Percentiles rank a stretch among this genome's conserved stretches.
Evolutionary conservation across 2,888 invertebrate species (phyloP).

Genomic region (Euproctis similis): DNA sequence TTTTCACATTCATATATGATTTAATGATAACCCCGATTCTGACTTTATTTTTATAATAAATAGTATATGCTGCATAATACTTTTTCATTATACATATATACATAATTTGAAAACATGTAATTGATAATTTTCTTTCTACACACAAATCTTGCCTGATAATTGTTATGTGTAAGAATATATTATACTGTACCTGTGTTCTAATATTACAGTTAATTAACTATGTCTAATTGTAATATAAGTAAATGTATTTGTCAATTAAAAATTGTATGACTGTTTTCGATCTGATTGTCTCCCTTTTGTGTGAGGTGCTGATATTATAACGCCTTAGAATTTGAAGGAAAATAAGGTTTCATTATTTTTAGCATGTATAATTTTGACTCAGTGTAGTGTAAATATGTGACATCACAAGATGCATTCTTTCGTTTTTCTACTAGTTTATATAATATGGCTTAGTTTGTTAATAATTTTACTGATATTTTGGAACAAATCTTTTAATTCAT

Average conservation of each 20-base stretch:
- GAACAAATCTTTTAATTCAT: slow-evolving; percentile 51
- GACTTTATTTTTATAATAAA: slow-evolving; percentile 23
- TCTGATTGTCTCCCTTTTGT: slow-evolving; percentile 30
- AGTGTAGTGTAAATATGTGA: slow-evolving; percentile 54
- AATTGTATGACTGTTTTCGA: slow-evolving; percentile 27
- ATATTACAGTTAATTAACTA: slow-evolving; percentile 12
- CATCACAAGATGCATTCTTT: slow-evolving; percentile 49
- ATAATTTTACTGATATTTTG: slow-evolving; percentile 52
- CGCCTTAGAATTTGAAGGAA: slow-evolving; percentile 19
- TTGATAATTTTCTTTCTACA: slow-evolving; percentile 9
- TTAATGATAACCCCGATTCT: too few relatives aligned
- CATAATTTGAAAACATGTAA: slow-evolving; percentile 6
- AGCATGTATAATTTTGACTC: slow-evolving; percentile 25
- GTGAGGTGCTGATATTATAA: slow-evolving; percentile 34
- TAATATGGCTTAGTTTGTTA: slow-evolving; percentile 42
- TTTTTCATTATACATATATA: slow-evolving; percentile 10
- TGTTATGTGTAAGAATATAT: slow-evolving; percentile 18
- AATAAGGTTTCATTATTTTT: slow-evolving; percentile 13
- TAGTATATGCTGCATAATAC: slow-evolving; percentile 28
- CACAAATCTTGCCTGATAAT: slow-evolving; percentile 23
- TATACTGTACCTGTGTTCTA: slow-evolving; percentile 24
- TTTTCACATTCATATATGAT: too few relatives aligned
- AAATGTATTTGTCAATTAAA: slow-evolving; percentile 26
- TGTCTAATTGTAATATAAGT: slow-evolving; percentile 10
- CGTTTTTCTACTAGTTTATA: slow-evolving; percentile 17